Evolutionary conservation across 1,140 invertebrate species (phyloP), one percentile per base, ranked within the genome.

Genomic region (Chymomyza costata): DNA sequence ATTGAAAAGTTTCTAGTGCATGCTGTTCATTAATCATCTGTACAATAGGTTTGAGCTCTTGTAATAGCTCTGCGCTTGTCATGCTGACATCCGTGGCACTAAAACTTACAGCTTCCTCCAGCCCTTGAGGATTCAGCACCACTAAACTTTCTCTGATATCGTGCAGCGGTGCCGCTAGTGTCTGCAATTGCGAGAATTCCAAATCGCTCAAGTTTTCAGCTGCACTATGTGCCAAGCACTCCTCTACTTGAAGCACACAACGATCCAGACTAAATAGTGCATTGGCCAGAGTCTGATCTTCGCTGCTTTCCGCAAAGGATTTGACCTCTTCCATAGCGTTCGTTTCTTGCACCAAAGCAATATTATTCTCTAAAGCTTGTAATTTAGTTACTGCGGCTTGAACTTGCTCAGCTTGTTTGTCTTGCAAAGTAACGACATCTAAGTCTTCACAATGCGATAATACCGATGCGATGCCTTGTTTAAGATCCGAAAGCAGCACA

Each of bases 191-290:
- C 0, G 84, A 69, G 7, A 86, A 50, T 6, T 81, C 62, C 1
- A 55, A 44, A 2, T 66, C 74, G 13, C 49, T 54, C 1, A 84
- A 10, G n/a, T 47, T 60, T 10, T 81, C 49, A 0, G 73, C 41
- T 1, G 60, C 70, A 41, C 64, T 69, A 28, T 84, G 56, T 1
- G 65, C 73, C 18, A 84, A 37, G 8, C 55, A 82, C 15, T 84
- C 73, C 43, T 84, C 73, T 7, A 84, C 78, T 10, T 84, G 61
- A 1, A 84, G 39, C 1, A 82, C 65, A 48, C 82, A 84, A 6
- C 54, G 50, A 11, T 84, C 78, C 44, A 84, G 32, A 18, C 62
- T 82, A 28, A 63, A 81, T 1, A 84, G 58, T 1, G 78, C 82
- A 1, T 82, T 73, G 6, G 82, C 82, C 30, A 84, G 81, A 0